phyloP scores from a whole-genome alignment of 1,140 invertebrate genomes.

The Bombus affinis region DNA sequence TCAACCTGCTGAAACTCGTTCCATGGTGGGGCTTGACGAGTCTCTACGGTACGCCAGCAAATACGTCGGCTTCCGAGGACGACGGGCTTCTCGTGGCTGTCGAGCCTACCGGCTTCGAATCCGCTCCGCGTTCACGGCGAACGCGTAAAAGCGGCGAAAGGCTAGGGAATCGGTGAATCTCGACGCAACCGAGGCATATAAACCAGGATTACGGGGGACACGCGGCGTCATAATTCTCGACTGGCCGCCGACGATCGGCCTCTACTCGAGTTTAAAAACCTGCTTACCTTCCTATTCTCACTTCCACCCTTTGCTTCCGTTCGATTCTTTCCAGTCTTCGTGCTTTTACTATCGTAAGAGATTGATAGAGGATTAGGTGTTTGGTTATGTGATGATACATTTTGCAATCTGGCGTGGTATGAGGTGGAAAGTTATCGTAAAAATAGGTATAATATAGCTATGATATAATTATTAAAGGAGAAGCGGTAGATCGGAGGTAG shows the following conservation, averaged over 20 bases:
- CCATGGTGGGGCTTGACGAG: constrained; percentile 62
- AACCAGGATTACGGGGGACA: constrained; percentile 78
- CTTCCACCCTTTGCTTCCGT: not conserved
- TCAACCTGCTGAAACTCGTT: constrained; percentile 78
- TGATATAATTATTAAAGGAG: too few relatives aligned
- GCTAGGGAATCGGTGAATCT: constrained; percentile 39
- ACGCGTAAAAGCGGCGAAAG: constrained; percentile 55
- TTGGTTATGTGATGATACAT: too few relatives aligned
- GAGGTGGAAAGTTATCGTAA: too few relatives aligned
- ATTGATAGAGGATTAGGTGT: too few relatives aligned
- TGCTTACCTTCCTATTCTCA: not conserved
- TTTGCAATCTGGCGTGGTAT: too few relatives aligned
- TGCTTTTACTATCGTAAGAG: not conserved
- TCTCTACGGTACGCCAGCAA: constrained; percentile 47
- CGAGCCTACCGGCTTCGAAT: constrained; percentile 38
- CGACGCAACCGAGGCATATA: constrained; percentile 67
- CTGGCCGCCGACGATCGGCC: constrained; percentile 26
- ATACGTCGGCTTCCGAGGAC: constrained; percentile 66
- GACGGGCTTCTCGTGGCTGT: constrained; percentile 52
- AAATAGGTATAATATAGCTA: too few relatives aligned
- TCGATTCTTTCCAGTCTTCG: not conserved
- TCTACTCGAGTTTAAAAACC: constrained; percentile 55
- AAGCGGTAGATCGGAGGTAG: too few relatives aligned
- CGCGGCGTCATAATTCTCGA: constrained; percentile 75
- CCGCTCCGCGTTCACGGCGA: constrained; percentile 14